Conservation (phyloP, 2,797 vertebrate species). For the Botia almorhae region DNA sequence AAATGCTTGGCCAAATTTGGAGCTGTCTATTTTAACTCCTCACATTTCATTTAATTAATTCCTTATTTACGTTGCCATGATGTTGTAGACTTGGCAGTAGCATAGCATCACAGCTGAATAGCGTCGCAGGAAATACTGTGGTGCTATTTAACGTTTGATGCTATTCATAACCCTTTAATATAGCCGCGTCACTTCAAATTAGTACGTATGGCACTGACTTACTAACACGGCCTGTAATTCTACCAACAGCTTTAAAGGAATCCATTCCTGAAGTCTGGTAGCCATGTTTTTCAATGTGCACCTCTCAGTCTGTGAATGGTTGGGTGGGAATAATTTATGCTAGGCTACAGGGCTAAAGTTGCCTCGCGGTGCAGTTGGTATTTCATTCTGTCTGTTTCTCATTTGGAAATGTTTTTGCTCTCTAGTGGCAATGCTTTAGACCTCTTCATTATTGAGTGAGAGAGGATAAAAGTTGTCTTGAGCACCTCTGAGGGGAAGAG, state of each 20-base stretch:
- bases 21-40: too few relatives aligned
- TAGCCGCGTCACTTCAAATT: conserved; percentile 57
- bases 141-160: conserved; percentile 24
- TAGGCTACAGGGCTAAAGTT: conserved; percentile 28
- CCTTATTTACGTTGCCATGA: not conserved
- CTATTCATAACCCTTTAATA: conserved; percentile 59
- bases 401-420: not conserved
- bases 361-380: conserved; percentile 56
- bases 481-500: conserved; percentile 30
- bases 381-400: conserved; percentile 68
- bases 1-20: too few relatives aligned
- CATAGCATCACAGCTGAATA: not conserved
- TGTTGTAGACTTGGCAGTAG: not conserved
- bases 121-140: not conserved
- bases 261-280: conserved; percentile 37
- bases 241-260: conserved; percentile 43
- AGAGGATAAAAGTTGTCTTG: conserved; percentile 26
- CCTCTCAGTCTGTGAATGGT: not conserved
- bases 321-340: conserved; percentile 30
- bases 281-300: conserved; percentile 15
- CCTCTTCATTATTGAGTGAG: not conserved
- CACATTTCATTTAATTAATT: too few relatives aligned
- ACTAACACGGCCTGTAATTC: conserved; percentile 56
- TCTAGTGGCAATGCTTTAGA: conserved; percentile 13
- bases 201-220: conserved; percentile 39